A percentile compares a stretch with the other conserved stretches of the same genome.
phyloP scores from a whole-genome alignment of 2,888 invertebrate species.

The Seira sanloemensis region DNA sequence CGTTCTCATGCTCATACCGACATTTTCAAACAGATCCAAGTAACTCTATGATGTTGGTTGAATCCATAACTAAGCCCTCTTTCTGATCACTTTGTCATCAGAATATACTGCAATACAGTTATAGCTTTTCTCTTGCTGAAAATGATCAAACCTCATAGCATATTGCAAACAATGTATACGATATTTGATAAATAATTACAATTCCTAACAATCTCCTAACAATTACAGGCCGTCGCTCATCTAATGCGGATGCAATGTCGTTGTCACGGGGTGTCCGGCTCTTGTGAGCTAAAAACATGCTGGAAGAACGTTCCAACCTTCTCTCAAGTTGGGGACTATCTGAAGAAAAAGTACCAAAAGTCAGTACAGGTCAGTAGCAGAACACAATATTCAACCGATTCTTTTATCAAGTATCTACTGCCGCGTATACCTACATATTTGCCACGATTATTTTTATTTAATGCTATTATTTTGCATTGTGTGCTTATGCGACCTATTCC shows the following conservation, averaged over 20 bases:
- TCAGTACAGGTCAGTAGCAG: slow-evolving; percentile 78
- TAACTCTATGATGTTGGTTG: too few species aligned
- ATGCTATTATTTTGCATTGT: background rate
- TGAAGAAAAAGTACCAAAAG: slow-evolving; percentile 79
- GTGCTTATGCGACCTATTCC: background rate
- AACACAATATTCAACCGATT: too few species aligned
- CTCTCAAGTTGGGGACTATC: slow-evolving; percentile 77
- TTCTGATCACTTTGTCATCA: too few species aligned
- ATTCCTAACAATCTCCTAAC: slow-evolving; percentile 32
- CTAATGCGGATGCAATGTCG: slow-evolving; percentile 79
- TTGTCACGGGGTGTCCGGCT: slow-evolving; percentile 80
- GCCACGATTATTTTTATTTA: too few species aligned
- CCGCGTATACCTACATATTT: background rate
- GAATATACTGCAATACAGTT: too few species aligned
- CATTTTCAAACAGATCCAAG: too few species aligned
- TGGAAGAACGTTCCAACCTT: slow-evolving; percentile 79
- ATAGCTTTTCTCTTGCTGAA: background rate
- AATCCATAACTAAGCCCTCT: too few species aligned
- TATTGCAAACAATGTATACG: background rate
- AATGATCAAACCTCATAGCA: background rate
- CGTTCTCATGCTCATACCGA: too few species aligned
- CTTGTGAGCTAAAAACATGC: slow-evolving; percentile 80
- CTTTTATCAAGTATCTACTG: too few species aligned
- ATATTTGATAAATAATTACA: background rate
- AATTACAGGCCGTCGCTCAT: slow-evolving; percentile 75